Conservation (phyloP, 2,797 vertebrate species). For the Esox lucius region DNA sequence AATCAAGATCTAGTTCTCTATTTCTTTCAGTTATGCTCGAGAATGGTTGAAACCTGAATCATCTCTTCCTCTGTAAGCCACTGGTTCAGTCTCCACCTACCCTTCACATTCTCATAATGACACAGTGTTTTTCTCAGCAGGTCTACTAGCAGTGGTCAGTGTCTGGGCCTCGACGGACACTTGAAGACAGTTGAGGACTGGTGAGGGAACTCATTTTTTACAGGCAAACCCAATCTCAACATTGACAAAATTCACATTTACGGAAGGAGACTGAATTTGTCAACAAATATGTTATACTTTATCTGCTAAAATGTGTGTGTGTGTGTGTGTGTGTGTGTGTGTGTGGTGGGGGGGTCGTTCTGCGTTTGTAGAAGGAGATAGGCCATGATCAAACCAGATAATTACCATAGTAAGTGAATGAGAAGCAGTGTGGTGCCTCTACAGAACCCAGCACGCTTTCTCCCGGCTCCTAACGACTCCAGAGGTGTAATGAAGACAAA, state of each 20-base stretch:
- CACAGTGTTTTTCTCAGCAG: neutral
- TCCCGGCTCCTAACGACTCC: conserved; percentile 20
- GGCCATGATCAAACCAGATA: neutral
- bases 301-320: neutral
- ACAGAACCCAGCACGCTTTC: neutral
- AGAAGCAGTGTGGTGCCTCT: neutral
- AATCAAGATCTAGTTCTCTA: neutral
- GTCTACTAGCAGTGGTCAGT: neutral
- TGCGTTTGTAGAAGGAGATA: neutral
- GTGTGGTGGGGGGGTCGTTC: neutral
- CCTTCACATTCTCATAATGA: neutral
- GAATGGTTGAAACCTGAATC: neutral
- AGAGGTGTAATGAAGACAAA: conserved; percentile 39
- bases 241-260: neutral
- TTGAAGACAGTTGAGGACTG: neutral
- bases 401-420: conserved; percentile 3
- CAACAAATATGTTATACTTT: conserved; percentile 4
- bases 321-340: too few relatives aligned
- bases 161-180: neutral
- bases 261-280: neutral
- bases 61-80: neutral
- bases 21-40: neutral
- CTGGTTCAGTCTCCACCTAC: neutral
- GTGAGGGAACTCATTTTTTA: neutral
- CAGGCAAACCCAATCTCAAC: neutral